Evolutionary conservation across 2,888 invertebrate species (phyloP), one percentile per base, ranked within the genome.

Genomic region (Pegoplata infirma): DNA sequence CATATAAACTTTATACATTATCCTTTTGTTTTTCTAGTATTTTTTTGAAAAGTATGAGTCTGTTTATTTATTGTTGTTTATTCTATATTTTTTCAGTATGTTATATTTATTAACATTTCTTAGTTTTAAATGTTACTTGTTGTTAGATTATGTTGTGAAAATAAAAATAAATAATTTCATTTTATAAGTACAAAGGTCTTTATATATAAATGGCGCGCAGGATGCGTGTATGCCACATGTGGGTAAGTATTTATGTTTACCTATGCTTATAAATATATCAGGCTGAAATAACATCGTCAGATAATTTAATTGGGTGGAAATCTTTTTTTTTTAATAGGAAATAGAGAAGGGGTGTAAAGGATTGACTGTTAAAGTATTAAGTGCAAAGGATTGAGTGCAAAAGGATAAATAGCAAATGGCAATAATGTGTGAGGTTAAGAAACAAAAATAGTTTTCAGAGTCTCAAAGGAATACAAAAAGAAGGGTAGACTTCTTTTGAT

Each of bases 251-350:
- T 40, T 40, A 40, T 40, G n/a, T 40, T 40, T 40, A 40, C 12
- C 36, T 12, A 12, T 5, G 12, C n/a, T 40, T 40, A 40, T 40
- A 40, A 40, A 40, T 40, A n/a, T 25, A 12, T 32, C 10, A 40
- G 36, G 12, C 36, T 40, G 36, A n/a, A 40, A 12, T 40, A 40
- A 40, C n/a, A 25, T 25, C 17, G 19, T 56, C 7, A 66, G 49
- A 28, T 47, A 56, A 49, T 55, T 51, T 73, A 64, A 64, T 73
- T 47, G 36, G 14, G 28, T 49, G 64, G 23, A 56, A 56, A 53
- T 21, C n/a, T 40, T 25, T n/a, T n/a, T n/a, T n/a, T n/a, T n/a
- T n/a, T n/a, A n/a, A n/a, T n/a, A n/a, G n/a, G n/a, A n/a, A n/a
- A n/a, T n/a, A n/a, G n/a, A 32, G 10, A 32, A 32, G 8, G 10